Percentiles rank a stretch among this genome's conserved stretches.
Evolutionary conservation across 2,113 vertebrate species (phyloP).

Genomic region (Oceanites oceanicus): DNA sequence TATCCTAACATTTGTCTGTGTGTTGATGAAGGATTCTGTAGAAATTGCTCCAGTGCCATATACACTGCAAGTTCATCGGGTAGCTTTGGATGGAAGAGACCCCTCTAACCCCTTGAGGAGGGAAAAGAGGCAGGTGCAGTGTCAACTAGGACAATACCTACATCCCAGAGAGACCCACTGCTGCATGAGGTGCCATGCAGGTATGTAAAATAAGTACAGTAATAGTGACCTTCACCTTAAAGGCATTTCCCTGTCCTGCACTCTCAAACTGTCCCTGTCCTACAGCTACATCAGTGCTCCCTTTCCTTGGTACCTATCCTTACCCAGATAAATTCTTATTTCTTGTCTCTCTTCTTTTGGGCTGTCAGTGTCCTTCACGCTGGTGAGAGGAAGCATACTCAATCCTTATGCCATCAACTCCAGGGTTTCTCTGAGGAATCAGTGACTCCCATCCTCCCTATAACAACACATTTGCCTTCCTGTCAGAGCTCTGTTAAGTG

Average conservation of each 20-base stretch:
- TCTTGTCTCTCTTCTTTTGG: not conserved
- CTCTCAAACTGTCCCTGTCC: not conserved
- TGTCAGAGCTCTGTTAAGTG: not conserved
- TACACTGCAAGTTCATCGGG: not conserved
- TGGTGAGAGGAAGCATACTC: not conserved
- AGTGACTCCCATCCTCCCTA: not conserved
- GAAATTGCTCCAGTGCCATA: not conserved
- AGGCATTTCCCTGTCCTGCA: not conserved
- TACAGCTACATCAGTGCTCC: not conserved
- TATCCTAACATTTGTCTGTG: constrained; percentile 14
- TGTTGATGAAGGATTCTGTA: constrained; percentile 3
- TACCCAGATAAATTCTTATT: not conserved
- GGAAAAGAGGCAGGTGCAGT: constrained; percentile 7
- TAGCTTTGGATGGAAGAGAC: not conserved
- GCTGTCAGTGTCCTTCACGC: not conserved
- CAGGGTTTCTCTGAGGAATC: not conserved
- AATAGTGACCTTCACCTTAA: not conserved
- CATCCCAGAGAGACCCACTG: constrained; percentile 59
- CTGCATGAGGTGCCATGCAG: constrained; percentile 66
- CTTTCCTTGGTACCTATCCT: not conserved
- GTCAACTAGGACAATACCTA: constrained; percentile 45
- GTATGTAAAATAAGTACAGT: not conserved
- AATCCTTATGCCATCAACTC: not conserved
- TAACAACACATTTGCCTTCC: accelerated
- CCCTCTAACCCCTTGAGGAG: not conserved